These are phyloP conservation scores for Trematocara variabile DNA, from an alignment of 2,113 vertebrate genomes.

Conservation along the genomic window DNA sequence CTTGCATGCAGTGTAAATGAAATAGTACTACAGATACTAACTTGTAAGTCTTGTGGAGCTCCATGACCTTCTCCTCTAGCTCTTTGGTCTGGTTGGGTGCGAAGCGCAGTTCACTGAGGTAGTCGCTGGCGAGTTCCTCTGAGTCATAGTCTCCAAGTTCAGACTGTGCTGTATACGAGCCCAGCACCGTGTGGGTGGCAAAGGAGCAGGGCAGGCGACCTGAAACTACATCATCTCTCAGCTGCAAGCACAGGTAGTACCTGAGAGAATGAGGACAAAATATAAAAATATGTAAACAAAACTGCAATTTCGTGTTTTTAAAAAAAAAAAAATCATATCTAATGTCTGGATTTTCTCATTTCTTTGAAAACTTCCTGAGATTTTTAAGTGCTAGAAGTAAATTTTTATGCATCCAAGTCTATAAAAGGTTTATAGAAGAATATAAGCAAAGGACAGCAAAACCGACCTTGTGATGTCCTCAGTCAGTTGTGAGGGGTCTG, in stretches of 20 bases:
- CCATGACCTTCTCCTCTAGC: constrained; percentile 92
- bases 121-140: constrained; percentile 84
- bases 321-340: not conserved
- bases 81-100: constrained; percentile 95
- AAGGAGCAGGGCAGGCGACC: constrained; percentile 96
- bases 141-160: constrained; percentile 94
- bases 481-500: constrained; percentile 90
- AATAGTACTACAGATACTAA: constrained; percentile 43
- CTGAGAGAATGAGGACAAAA: constrained; percentile 55
- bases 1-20: no score
- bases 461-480: constrained; percentile 96
- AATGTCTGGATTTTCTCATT: not conserved
- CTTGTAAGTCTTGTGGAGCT: constrained; percentile 96
- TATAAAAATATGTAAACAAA: not conserved
- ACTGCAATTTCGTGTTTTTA: not conserved
- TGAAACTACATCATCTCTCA: constrained; percentile 90
- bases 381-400: not conserved
- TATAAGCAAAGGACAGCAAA: not conserved
- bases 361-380: not conserved
- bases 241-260: constrained; percentile 95
- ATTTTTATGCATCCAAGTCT: not conserved
- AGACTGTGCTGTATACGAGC: constrained; percentile 91
- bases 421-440: not conserved
- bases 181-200: constrained; percentile 87
- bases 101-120: constrained; percentile 88